Conservation (phyloP, 2,113 vertebrate genomes). For the Mesocricetus auratus region DNA sequence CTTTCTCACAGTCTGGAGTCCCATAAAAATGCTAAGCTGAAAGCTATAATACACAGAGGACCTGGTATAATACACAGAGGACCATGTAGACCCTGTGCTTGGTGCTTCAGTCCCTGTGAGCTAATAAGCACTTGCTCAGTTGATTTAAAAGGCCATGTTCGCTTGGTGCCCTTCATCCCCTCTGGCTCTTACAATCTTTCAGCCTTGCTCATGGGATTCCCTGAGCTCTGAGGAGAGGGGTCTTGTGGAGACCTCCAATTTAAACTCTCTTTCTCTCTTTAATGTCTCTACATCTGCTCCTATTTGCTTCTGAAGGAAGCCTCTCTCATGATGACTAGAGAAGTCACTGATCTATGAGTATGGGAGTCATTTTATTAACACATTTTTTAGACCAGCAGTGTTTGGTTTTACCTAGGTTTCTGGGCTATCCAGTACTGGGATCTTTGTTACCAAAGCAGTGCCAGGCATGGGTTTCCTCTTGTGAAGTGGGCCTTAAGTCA, state of each 20-base stretch:
- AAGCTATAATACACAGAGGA: background rate
- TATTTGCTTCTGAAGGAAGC: background rate
- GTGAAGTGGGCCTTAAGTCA: background rate
- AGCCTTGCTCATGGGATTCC: background rate
- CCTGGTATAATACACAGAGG: background rate
- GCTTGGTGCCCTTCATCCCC: background rate
- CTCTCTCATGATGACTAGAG: background rate
- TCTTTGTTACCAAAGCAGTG: background rate
- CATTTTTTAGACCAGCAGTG: background rate
- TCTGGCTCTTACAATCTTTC: background rate
- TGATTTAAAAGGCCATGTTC: background rate
- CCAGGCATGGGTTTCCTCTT: background rate
- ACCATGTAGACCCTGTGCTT: no score
- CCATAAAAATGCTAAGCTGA: background rate
- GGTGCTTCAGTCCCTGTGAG: no score
- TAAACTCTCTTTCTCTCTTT: background rate
- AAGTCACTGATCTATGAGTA: background rate
- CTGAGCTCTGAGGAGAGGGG: background rate
- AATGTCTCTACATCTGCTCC: background rate
- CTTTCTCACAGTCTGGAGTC: background rate
- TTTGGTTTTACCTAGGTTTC: background rate
- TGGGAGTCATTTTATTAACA: background rate
- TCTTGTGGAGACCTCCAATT: background rate
- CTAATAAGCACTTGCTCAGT: background rate
- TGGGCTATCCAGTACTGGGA: background rate